Evolutionary conservation across 2,888 invertebrate genomes (phyloP).

Genomic region (Netelia melanura): DNA sequence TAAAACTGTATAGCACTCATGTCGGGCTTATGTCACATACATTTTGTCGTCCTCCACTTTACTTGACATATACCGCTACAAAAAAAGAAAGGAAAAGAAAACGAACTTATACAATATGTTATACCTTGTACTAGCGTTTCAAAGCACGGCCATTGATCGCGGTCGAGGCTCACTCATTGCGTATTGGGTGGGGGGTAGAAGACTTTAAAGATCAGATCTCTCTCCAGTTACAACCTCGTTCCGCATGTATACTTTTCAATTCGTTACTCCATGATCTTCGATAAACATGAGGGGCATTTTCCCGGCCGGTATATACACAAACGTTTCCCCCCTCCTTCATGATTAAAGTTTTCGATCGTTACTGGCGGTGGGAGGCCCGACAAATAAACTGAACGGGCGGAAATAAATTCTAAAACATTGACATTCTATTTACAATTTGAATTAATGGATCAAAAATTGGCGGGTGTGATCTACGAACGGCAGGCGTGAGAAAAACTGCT

Average conservation of each 20-base stretch:
- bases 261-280: conserved; percentile 51
- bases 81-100: conserved; percentile 50
- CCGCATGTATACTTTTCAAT: conserved; percentile 24
- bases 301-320: conserved; percentile 66
- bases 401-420: not conserved
- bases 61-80: conserved; percentile 50
- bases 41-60: conserved; percentile 42
- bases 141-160: conserved; percentile 5
- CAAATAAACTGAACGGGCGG: not conserved
- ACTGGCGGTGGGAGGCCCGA: not conserved
- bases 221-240: not conserved
- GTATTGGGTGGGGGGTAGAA: conserved; percentile 3
- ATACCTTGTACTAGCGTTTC: conserved; percentile 30
- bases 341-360: not conserved
- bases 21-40: conserved; percentile 49
- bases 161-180: not conserved
- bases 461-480: not conserved
- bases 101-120: conserved; percentile 38
- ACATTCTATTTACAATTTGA: not conserved
- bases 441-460: too few relatives aligned
- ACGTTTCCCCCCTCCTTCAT: conserved; percentile 19
- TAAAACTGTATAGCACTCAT: conserved; percentile 65
- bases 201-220: conserved; percentile 29
- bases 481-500: not conserved
- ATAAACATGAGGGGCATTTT: conserved; percentile 41